A percentile compares a stretch with the other conserved stretches of the same genome.
Conservation (phyloP, 2,888 invertebrate genomes). For the Macrosoma leucophasiata region DNA sequence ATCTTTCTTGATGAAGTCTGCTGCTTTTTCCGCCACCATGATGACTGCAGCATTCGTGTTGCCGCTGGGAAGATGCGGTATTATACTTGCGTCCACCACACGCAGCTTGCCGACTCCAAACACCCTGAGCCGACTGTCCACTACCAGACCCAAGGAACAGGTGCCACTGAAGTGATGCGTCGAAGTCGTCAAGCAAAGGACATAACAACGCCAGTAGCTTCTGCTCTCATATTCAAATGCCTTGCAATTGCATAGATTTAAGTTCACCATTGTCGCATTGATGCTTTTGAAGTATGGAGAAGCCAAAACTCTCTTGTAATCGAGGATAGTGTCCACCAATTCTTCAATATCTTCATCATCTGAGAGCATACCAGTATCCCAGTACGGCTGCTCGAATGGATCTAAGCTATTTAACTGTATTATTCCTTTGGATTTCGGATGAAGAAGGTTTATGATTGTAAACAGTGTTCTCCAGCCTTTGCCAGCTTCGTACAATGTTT, state of each 20-base stretch:
- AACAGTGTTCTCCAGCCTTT: constrained; percentile 18
- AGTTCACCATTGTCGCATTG: constrained; percentile 26
- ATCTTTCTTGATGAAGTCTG: constrained; percentile 81
- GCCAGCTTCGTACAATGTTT: constrained; percentile 18
- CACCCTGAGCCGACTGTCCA: constrained; percentile 31
- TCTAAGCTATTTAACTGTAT: constrained; percentile 28
- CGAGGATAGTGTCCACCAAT: constrained; percentile 29
- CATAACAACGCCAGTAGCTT: constrained; percentile 33
- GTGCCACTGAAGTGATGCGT: constrained; percentile 34
- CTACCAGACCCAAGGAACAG: constrained; percentile 35
- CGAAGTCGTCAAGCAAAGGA: constrained; percentile 28
- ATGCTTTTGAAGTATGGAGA: constrained; percentile 27
- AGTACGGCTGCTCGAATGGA: constrained; percentile 29
- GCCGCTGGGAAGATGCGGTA: constrained; percentile 83
- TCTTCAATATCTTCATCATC: constrained; percentile 28
- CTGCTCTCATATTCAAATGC: constrained; percentile 5
- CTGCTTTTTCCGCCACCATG: constrained; percentile 87
- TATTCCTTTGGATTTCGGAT: constrained; percentile 29
- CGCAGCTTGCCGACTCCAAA: constrained; percentile 34
- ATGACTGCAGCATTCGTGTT: constrained; percentile 85
- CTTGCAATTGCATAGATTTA: constrained; percentile 25
- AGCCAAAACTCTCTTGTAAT: constrained; percentile 30
- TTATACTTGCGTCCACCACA: constrained; percentile 84
- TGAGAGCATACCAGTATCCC: constrained; percentile 27
- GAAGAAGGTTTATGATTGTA: constrained; percentile 19